Percentiles rank a stretch among this genome's conserved stretches.
Evolutionary conservation across 2,113 vertebrate genomes (phyloP).

Genomic region (Felis chaus): DNA sequence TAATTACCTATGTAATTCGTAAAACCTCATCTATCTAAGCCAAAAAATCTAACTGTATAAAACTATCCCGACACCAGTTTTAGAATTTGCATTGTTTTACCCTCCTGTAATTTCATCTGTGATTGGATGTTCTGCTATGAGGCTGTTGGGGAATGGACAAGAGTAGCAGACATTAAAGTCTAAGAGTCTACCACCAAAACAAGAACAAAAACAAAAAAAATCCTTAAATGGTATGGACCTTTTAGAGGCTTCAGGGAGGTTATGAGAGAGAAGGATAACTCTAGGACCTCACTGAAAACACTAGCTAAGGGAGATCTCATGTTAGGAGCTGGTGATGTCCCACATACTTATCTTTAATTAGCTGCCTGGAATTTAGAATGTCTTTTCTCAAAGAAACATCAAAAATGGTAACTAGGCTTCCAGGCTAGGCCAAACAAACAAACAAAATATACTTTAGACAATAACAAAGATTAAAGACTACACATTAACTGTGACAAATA

Average conservation of each 20-base stretch:
- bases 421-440: neutral
- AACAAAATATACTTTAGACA: neutral
- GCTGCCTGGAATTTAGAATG: neutral
- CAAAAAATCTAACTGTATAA: neutral
- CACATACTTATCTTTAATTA: neutral
- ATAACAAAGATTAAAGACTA: neutral
- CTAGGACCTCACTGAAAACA: neutral
- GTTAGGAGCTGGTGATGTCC: neutral
- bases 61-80: neutral
- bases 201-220: neutral
- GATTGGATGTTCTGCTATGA: neutral
- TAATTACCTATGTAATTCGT: neutral
- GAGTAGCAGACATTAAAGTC: neutral
- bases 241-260: neutral
- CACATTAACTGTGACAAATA: neutral
- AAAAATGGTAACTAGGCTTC: neutral
- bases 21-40: neutral
- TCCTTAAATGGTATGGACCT: neutral
- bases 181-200: neutral
- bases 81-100: neutral
- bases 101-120: neutral
- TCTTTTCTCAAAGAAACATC: constrained; percentile 2
- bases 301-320: neutral
- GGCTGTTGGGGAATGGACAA: neutral
- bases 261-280: neutral